These are phyloP conservation scores for Callopanchax toddi DNA, from an alignment of 2,113 vertebrate species.

Conservation along the genomic window DNA sequence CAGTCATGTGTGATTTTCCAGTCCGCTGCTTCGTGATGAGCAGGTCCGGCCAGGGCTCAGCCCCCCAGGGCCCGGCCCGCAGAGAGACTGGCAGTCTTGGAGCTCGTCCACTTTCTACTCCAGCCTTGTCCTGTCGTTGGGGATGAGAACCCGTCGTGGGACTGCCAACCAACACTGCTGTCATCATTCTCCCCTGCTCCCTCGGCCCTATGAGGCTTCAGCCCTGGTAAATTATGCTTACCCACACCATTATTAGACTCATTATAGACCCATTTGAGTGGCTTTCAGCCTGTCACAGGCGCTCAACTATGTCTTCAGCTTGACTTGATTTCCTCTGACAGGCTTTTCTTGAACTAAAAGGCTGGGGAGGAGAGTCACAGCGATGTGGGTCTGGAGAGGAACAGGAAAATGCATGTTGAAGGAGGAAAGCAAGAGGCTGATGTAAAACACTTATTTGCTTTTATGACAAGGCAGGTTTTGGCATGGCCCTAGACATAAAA, in stretches of 20 bases:
- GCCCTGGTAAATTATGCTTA: constrained; percentile 75
- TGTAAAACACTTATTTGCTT: constrained; percentile 72
- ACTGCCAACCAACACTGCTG: constrained; percentile 58
- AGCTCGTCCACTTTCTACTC: constrained; percentile 73
- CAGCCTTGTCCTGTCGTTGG: constrained; percentile 63
- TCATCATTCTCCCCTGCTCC: constrained; percentile 57
- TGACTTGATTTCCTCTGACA: constrained; percentile 77
- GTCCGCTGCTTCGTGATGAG: constrained; percentile 73
- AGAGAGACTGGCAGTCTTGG: constrained; percentile 63
- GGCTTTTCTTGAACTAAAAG: constrained; percentile 76
- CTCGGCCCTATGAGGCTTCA: constrained; percentile 55
- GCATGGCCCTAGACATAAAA: constrained; percentile 33
- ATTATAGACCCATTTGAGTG: constrained; percentile 77
- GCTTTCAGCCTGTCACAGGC: constrained; percentile 78
- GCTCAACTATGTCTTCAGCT: constrained; percentile 75
- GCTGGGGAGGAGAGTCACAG: constrained; percentile 52
- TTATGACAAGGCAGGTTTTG: constrained; percentile 67
- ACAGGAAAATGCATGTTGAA: constrained; percentile 60
- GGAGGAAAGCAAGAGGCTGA: constrained; percentile 58
- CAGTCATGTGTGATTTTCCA: constrained; percentile 80
- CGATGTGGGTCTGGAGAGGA: constrained; percentile 38
- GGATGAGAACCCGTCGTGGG: constrained; percentile 67
- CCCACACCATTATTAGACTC: constrained; percentile 78
- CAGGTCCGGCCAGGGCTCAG: constrained; percentile 56
- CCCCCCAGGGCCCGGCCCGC: constrained; percentile 49